Evolutionary conservation across 2,888 invertebrate species (phyloP).

Genomic region (Microctonus hyperodae): DNA sequence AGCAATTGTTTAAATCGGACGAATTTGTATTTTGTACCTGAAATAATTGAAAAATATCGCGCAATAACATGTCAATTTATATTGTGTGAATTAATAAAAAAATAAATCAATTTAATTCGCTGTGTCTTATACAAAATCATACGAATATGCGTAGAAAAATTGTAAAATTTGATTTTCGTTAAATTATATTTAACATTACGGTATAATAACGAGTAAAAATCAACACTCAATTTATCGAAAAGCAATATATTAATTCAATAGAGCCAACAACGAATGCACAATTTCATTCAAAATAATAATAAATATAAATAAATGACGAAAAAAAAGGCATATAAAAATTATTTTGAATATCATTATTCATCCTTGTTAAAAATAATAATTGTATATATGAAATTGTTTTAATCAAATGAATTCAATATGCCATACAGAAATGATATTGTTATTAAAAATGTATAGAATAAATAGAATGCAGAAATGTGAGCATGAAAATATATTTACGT

Average conservation of each 20-base stretch:
- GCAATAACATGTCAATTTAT: not conserved
- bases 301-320: too few relatives aligned
- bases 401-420: not conserved
- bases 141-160: too few relatives aligned
- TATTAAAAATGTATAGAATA: not conserved
- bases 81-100: not conserved
- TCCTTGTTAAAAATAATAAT: not conserved
- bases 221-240: not conserved
- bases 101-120: too few relatives aligned
- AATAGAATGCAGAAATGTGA: not conserved
- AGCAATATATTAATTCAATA: not conserved
- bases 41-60: not conserved
- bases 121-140: too few relatives aligned
- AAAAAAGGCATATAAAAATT: not conserved
- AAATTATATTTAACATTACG: too few relatives aligned
- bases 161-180: too few relatives aligned
- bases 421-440: not conserved
- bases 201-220: too few relatives aligned
- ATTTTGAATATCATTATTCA: not conserved
- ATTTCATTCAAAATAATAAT: not conserved
- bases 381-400: not conserved
- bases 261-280: not conserved
- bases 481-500: slow-evolving; percentile 2
- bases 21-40: slow-evolving; percentile 7
- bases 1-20: not conserved